Evolutionary conservation across 1,140 invertebrate genomes (phyloP).

Genomic region (Leptinotarsa lineolata): DNA sequence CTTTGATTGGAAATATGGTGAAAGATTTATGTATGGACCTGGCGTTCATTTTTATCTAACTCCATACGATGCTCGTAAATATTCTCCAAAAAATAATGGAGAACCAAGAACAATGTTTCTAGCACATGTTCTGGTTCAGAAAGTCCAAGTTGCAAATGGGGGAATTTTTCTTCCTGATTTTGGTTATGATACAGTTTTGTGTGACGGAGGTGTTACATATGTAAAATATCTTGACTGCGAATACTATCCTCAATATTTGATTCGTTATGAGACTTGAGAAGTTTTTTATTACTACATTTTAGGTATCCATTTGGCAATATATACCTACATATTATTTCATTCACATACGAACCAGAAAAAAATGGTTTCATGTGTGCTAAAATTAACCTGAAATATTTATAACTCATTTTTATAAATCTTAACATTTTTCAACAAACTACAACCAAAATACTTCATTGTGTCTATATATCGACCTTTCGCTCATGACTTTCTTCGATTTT

Average conservation of each 20-base stretch:
- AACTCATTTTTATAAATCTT: too few species aligned
- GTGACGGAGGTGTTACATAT: slow-evolving; percentile 30
- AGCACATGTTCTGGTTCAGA: slow-evolving; percentile 36
- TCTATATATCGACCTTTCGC: too few species aligned
- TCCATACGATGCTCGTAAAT: slow-evolving; percentile 29
- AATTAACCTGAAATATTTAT: too few species aligned
- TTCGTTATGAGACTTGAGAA: slow-evolving; percentile 24
- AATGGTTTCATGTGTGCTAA: too few species aligned
- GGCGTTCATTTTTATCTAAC: slow-evolving; percentile 39
- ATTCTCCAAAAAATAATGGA: slow-evolving; percentile 28
- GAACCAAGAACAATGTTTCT: slow-evolving; percentile 37
- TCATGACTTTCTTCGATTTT: too few species aligned
- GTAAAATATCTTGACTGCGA: slow-evolving; percentile 43
- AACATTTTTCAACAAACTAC: too few species aligned
- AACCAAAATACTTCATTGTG: too few species aligned
- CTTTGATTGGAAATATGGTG: slow-evolving; percentile 40
- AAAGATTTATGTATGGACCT: slow-evolving; percentile 37
- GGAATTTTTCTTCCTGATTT: slow-evolving; percentile 32
- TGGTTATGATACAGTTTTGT: slow-evolving; percentile 37
- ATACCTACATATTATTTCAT: too few species aligned
- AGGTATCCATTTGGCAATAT: too few species aligned
- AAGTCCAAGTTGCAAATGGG: slow-evolving; percentile 21
- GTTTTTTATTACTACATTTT: too few species aligned
- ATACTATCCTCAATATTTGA: slow-evolving; percentile 40
- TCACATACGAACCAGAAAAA: too few species aligned